Conservation (phyloP, 2,113 vertebrate genomes). For the Anseranas semipalmata region DNA sequence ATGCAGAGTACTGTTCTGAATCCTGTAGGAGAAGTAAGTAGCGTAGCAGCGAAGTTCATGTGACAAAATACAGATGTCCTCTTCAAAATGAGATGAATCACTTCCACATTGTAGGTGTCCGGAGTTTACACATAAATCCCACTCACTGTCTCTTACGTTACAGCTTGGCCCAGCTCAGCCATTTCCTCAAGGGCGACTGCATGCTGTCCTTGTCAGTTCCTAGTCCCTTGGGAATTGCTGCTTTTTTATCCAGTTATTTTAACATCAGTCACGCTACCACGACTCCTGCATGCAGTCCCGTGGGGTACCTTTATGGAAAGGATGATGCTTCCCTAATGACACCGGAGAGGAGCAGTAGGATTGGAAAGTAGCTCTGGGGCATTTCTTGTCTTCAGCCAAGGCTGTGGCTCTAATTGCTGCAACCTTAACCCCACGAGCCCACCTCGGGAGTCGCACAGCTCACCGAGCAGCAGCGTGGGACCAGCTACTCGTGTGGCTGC, state of each 20-base stretch:
- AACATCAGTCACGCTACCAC: background rate
- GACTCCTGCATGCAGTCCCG: background rate
- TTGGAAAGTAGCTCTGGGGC: background rate
- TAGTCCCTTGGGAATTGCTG: background rate
- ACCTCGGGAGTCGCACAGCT: background rate
- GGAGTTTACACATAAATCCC: conserved; percentile 32
- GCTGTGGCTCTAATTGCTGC: background rate
- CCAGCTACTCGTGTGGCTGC: background rate
- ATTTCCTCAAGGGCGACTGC: background rate
- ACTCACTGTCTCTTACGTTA: background rate
- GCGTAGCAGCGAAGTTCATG: background rate
- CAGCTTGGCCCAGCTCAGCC: background rate
- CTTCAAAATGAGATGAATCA: conserved; percentile 33
- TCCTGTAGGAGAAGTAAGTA: background rate
- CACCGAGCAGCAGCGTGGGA: background rate
- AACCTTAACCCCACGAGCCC: background rate
- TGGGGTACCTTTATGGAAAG: background rate
- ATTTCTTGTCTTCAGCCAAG: background rate
- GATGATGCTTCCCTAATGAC: background rate
- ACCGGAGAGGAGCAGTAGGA: background rate
- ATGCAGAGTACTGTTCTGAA: background rate
- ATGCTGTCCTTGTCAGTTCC: background rate
- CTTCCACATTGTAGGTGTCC: conserved; percentile 33
- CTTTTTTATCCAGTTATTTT: background rate
- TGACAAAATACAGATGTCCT: conserved; percentile 12